Percentiles rank a stretch among this genome's conserved stretches.
Conservation (phyloP, 2,797 vertebrate genomes). For the Sphenodon punctatus region DNA sequence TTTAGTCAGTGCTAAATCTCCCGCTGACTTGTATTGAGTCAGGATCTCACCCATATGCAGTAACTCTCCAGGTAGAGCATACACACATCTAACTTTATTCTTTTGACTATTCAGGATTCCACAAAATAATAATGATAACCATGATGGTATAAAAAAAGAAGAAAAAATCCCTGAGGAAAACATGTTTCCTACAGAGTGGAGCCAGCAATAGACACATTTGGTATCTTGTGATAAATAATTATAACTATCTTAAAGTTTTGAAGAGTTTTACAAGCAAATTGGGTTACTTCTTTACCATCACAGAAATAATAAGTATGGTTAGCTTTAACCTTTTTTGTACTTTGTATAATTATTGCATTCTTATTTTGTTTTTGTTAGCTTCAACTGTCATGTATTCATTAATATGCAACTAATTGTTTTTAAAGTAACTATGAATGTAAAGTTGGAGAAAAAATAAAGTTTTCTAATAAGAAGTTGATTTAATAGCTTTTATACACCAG, state of each 20-base stretch:
- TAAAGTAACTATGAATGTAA: conserved; percentile 48
- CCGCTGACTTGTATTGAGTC: background rate
- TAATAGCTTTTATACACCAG: background rate
- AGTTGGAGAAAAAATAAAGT: conserved; percentile 70
- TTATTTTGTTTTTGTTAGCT: conserved; percentile 1
- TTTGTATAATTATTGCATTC: background rate
- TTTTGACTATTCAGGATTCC: background rate
- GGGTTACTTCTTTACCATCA: conserved; percentile 35
- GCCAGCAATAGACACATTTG: background rate
- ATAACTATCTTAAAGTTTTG: background rate
- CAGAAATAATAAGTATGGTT: conserved; percentile 23
- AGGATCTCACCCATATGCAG: background rate
- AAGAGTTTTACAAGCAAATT: conserved; percentile 28
- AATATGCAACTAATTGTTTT: conserved; percentile 35
- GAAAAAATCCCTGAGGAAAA: no score
- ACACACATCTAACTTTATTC: background rate
- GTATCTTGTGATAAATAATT: conserved; percentile 37
- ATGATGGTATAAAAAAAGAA: background rate
- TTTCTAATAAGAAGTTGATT: conserved; percentile 60
- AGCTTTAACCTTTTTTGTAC: background rate
- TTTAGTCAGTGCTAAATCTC: background rate
- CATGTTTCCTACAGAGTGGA: background rate
- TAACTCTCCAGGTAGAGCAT: background rate
- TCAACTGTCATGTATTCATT: conserved; percentile 31
- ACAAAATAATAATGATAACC: background rate